Evolutionary conservation across 2,888 invertebrate species (phyloP).

Genomic region (Metallyticus violacea): DNA sequence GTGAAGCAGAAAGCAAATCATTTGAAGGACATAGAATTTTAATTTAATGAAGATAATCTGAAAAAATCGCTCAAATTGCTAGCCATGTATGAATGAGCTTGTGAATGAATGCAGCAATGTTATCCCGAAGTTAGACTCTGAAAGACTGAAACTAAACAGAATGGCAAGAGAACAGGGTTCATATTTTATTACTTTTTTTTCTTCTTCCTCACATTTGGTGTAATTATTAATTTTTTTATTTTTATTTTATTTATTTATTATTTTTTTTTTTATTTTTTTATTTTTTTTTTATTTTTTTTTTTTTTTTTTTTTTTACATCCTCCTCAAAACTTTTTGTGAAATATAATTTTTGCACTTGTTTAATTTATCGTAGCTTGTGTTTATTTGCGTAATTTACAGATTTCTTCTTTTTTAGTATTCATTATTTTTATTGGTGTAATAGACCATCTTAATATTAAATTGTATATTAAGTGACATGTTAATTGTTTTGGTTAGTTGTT

Average conservation of each 20-base stretch:
- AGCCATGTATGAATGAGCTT: background rate
- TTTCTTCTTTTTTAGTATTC: background rate
- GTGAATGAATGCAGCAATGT: background rate
- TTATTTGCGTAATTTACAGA: background rate
- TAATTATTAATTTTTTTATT: background rate
- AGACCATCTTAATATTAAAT: background rate
- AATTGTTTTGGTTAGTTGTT: background rate
- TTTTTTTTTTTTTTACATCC: background rate
- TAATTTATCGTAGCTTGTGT: background rate
- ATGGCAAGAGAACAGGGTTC: background rate
- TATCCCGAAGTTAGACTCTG: background rate
- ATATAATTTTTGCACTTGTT: background rate
- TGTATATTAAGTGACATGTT: background rate
- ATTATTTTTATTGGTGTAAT: background rate
- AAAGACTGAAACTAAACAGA: slow-evolving; percentile 13
- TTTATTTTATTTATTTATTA: background rate
- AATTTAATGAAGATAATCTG: background rate
- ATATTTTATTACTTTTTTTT: background rate
- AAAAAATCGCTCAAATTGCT: background rate
- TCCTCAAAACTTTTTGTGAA: background rate
- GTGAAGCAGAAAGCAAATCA: too few species aligned
- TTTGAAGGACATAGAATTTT: background rate
- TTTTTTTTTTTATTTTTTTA: background rate
- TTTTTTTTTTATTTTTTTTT: too few species aligned
- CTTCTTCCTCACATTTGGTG: background rate